Base-by-base conservation (phyloP, 2,888 invertebrate genomes). In the Chrysolina americana region DNA sequence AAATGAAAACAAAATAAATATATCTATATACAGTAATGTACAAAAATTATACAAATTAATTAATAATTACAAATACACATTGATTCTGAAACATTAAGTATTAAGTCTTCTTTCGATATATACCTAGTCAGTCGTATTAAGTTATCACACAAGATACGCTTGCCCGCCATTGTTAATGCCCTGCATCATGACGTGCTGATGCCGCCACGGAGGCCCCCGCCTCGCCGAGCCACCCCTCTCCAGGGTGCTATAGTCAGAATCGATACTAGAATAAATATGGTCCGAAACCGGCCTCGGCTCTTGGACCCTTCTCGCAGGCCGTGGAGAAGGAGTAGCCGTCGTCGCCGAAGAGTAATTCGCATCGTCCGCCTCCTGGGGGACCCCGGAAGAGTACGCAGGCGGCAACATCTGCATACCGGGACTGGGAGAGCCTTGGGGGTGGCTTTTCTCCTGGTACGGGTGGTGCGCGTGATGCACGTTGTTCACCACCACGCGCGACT, bases 201-300 rank as follows among this genome's bases (percentile, higher is more conserved):
- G 84, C 87, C 90, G 84, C 93, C 93, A 85, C 92, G 93, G 88
- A 74, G 87, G 88, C 23, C 87, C 86, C 56, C 88, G 81, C 72
- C 88, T 81, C 72, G 87, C 85, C 48, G 87, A 88, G 69, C 89
- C 90, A 76, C 93, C 93, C 81, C 95, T 92, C 88, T 95, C 95
- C 83, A 95, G 90, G 73, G 94, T 94, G 83, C 95, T 95, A 86
- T 95, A 95, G 87, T 96, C 96, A 75, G 95, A 95, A 88, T 96
- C 96, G 88, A 96, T 96, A 85, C 95, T 95, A 71, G 95, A 95
- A 87, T 96, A 96, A 85, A 96, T 96, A 87, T 96, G 96, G 89
- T 96, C 96, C 81, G 95, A 95, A 78, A 95, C 92, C 68, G 96
- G 96, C 84, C 95, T 89, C 79, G 93, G 92, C 81, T 92, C 91